A percentile compares a stretch with the other conserved stretches of the same genome.
phyloP scores from a whole-genome alignment of 2,113 vertebrate species.

The Chaetura pelagica region DNA sequence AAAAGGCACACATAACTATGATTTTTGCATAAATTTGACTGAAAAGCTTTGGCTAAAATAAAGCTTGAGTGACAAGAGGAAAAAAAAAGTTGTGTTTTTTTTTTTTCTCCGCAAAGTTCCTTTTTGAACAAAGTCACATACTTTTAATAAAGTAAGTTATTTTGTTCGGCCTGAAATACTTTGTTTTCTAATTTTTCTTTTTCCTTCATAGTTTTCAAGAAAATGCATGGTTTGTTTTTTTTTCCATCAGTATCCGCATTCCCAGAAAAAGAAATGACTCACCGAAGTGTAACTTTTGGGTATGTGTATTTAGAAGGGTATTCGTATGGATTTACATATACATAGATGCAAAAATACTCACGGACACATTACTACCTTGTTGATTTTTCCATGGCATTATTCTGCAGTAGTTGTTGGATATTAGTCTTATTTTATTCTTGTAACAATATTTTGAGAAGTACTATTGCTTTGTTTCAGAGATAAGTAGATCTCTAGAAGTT shows the following conservation, averaged over 20 bases:
- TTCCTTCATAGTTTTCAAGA: not conserved
- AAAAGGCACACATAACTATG: not conserved
- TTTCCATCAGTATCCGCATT: not conserved
- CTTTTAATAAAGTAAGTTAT: not conserved
- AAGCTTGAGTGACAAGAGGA: not conserved
- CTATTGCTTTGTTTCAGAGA: not conserved
- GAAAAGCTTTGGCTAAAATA: not conserved
- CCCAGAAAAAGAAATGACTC: not conserved
- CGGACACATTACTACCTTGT: not conserved
- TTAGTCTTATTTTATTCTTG: not conserved
- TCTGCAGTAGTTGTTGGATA: not conserved
- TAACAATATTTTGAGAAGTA: not conserved
- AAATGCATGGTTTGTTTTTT: not conserved
- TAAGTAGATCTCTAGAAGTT: not conserved
- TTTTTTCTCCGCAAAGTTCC: not conserved
- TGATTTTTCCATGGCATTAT: not conserved
- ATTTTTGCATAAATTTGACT: not conserved
- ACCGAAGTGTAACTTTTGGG: not conserved
- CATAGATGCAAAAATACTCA: not conserved
- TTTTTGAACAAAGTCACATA: not conserved
- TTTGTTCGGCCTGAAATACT: not conserved
- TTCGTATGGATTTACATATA: not conserved
- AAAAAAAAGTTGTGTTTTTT: not conserved
- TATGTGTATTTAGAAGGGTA: not conserved
- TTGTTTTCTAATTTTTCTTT: not conserved